Evolutionary conservation across 2,888 invertebrate genomes (phyloP).

Genomic region (Papilio elwesi): DNA sequence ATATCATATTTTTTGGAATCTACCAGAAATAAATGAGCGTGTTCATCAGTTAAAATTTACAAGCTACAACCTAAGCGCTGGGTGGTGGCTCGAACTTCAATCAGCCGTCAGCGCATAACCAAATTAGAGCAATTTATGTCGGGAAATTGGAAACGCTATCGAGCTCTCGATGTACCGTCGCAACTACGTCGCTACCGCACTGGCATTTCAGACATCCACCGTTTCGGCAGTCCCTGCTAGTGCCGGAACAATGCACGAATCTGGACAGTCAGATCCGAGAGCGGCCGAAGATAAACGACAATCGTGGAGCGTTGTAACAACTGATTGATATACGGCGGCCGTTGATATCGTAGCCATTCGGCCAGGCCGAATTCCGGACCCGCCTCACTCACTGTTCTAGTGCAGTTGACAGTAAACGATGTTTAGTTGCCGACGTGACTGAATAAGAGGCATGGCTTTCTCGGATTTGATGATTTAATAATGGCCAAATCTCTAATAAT

Average conservation of each 20-base stretch:
- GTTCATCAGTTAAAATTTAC: slow-evolving; percentile 58
- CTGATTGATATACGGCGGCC: slow-evolving; percentile 81
- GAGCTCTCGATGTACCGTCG: slow-evolving; percentile 71
- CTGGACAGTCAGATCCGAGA: slow-evolving; percentile 80
- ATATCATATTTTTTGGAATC: background rate
- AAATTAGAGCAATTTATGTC: slow-evolving; percentile 84
- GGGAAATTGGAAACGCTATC: slow-evolving; percentile 83
- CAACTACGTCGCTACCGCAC: slow-evolving; percentile 70
- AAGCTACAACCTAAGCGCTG: slow-evolving; percentile 60
- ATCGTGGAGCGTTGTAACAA: slow-evolving; percentile 79
- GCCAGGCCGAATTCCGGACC: slow-evolving; percentile 74
- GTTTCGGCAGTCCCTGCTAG: slow-evolving; percentile 75
- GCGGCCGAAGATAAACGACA: slow-evolving; percentile 82
- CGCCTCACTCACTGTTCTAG: slow-evolving; percentile 78
- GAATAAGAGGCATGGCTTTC: slow-evolving; percentile 57
- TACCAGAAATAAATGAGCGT: slow-evolving; percentile 30
- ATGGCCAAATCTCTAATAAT: slow-evolving; percentile 15
- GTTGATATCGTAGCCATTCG: slow-evolving; percentile 74
- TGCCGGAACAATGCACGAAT: slow-evolving; percentile 82
- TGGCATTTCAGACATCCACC: slow-evolving; percentile 80
- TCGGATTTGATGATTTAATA: slow-evolving; percentile 61
- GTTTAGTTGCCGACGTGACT: slow-evolving; percentile 68
- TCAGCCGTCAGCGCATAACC: slow-evolving; percentile 80
- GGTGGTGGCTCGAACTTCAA: slow-evolving; percentile 66
- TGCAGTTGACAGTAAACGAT: slow-evolving; percentile 78